Evolutionary conservation across 2,113 vertebrate species (phyloP).

Genomic region (Peromyscus californicus): DNA sequence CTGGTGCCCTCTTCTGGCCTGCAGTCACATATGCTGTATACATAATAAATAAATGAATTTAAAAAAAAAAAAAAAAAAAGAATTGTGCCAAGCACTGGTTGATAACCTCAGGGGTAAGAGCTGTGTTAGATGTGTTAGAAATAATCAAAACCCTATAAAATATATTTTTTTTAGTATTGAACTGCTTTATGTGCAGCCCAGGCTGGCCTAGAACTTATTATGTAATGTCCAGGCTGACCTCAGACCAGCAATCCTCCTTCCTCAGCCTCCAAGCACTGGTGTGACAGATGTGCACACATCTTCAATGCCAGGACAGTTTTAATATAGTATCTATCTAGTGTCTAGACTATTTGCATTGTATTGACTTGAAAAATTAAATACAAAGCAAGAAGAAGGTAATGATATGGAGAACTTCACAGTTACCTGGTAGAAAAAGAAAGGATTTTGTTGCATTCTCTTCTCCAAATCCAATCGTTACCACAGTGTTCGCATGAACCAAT

Average conservation of each 20-base stretch:
- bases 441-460: conserved; percentile 87
- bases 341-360: conserved; percentile 98
- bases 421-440: conserved; percentile 90
- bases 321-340: conserved; percentile 99
- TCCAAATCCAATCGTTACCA: conserved; percentile 94
- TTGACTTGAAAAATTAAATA: conserved; percentile 97
- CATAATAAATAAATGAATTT: too few relatives aligned
- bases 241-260: too few relatives aligned
- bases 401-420: conserved; percentile 93
- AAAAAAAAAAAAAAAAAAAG: too few relatives aligned
- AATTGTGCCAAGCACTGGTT: background rate
- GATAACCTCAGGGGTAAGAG: background rate
- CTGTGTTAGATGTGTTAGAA: background rate
- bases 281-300: conserved; percentile 80
- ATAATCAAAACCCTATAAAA: conserved; percentile 1
- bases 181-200: conserved; percentile 92
- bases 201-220: background rate
- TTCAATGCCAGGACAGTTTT: conserved; percentile 99
- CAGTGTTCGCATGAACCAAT: background rate
- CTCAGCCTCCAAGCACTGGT: background rate
- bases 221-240: background rate
- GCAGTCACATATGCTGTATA: too few relatives aligned
- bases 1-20: too few relatives aligned
- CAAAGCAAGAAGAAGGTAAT: conserved; percentile 92
- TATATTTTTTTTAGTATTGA: conserved; percentile 88